phyloP scores from a whole-genome alignment of 1,140 invertebrate species.

The Mycetomoellerius zeteki region DNA sequence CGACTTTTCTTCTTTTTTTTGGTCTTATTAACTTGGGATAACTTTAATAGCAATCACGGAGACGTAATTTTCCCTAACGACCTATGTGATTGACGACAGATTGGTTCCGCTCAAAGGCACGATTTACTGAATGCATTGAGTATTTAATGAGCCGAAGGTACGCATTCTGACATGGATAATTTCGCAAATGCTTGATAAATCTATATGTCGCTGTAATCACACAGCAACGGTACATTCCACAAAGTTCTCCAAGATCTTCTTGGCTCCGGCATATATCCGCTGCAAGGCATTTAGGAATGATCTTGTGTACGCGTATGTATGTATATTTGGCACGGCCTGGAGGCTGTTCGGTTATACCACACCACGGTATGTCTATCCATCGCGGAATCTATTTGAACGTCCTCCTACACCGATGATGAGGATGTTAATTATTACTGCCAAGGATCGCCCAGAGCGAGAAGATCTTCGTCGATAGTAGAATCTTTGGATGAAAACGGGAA shows the following conservation, averaged over 20 bases:
- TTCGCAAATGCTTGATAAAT: slow-evolving; percentile 51
- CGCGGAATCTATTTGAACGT: slow-evolving; percentile 74
- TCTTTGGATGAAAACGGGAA: slow-evolving; percentile 61
- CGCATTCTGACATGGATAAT: slow-evolving; percentile 36
- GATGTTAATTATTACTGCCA: slow-evolving; percentile 78
- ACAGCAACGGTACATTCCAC: slow-evolving; percentile 20
- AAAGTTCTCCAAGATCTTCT: slow-evolving; percentile 32
- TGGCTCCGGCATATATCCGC: background rate
- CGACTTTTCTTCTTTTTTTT: background rate
- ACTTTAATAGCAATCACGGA: slow-evolving; percentile 18
- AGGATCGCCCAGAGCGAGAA: slow-evolving; percentile 42
- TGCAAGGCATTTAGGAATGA: slow-evolving; percentile 34
- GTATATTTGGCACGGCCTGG: slow-evolving; percentile 53
- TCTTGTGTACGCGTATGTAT: slow-evolving; percentile 38
- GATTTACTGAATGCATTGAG: slow-evolving; percentile 24
- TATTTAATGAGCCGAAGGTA: slow-evolving; percentile 14
- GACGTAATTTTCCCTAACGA: slow-evolving; percentile 22
- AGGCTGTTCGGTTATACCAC: slow-evolving; percentile 68
- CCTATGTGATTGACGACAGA: background rate
- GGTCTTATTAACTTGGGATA: background rate
- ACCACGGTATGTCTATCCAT: slow-evolving; percentile 56
- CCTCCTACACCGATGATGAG: slow-evolving; percentile 72
- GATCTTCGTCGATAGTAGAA: slow-evolving; percentile 42
- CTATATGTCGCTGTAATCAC: slow-evolving; percentile 40
- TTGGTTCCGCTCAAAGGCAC: background rate